phyloP scores from a whole-genome alignment of 2,888 invertebrate species.

The Tenodera sinensis region DNA sequence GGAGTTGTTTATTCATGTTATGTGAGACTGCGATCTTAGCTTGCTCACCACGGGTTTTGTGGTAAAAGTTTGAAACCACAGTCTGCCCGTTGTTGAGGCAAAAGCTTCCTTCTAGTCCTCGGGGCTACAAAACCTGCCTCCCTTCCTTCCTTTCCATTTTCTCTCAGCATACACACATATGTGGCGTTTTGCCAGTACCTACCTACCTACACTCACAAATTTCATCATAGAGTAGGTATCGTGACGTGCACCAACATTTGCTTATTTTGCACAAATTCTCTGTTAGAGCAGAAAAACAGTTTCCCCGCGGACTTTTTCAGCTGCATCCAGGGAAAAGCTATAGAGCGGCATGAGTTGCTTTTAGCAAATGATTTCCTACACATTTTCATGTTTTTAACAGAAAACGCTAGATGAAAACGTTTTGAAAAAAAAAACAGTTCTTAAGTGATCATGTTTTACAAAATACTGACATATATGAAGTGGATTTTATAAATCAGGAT shows the following conservation, averaged over 20 bases:
- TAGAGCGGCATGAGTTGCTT: no score
- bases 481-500: no score
- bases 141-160: not conserved
- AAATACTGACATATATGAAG: no score
- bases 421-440: no score
- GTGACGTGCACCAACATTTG: not conserved
- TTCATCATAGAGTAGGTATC: not conserved
- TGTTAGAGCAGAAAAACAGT: not conserved
- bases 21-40: not conserved
- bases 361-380: no score
- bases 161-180: not conserved
- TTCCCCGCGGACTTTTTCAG: no score
- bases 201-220: not conserved
- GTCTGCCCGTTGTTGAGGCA: no score
- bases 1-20: not conserved
- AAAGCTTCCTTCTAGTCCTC: no score
- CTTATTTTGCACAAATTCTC: not conserved
- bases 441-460: no score
- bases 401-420: no score
- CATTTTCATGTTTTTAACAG: no score
- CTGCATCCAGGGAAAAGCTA: not conserved
- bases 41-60: not conserved
- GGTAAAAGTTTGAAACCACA: not conserved
- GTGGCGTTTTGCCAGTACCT: not conserved
- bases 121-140: not conserved